Base-by-base conservation (phyloP, 2,113 vertebrate species). In the Channa argus region DNA sequence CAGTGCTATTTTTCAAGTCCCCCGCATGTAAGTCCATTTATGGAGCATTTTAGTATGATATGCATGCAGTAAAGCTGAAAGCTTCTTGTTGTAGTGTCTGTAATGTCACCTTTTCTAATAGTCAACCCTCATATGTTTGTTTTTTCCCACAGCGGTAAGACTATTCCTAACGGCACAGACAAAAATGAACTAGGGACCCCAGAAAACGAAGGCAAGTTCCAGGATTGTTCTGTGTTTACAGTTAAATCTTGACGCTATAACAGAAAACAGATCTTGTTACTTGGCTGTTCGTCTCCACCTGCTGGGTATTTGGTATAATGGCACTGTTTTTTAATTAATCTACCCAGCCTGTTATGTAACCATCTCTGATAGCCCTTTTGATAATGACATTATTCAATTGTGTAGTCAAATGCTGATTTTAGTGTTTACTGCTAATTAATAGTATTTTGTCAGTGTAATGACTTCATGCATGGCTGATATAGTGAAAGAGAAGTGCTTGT, bases 1-100 rank as follows among this genome's bases (percentile, higher is more conserved):
- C 75, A 96, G 93, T 76, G 97, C 95, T 85, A 95, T 96, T 55
- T 98, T 98, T 91, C 95, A 97, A 88, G 95, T 97, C 49, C 96
- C 97, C 63, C 96, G 95, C 90, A 96, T 98, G 98, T 99, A 95
- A 96, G 96, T 91, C 53, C 58, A 72, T 82, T 0, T 51, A 7
- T 43, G 11, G 1, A 8, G 8, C 2, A 10, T 52, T 2, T 50
- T 45, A 14, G 9, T 43, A 45, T 34, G 52, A 1, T 36, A 12
- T 39, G 6, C 43, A 62, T 50, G 0, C 8, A 47, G 14, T 38
- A 33, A 52, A 10, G 5, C 13, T 62, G 56, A 39, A 24, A 12
- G 55, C 24, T 24, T 24, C 24, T 24, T 24, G 24, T 24, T 24
- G 24, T 24, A 24, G 24, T 24, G 24, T 24, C 24, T 24, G 24